Conservation (phyloP, 1,140 invertebrate genomes). For the Plodia interpunctella region DNA sequence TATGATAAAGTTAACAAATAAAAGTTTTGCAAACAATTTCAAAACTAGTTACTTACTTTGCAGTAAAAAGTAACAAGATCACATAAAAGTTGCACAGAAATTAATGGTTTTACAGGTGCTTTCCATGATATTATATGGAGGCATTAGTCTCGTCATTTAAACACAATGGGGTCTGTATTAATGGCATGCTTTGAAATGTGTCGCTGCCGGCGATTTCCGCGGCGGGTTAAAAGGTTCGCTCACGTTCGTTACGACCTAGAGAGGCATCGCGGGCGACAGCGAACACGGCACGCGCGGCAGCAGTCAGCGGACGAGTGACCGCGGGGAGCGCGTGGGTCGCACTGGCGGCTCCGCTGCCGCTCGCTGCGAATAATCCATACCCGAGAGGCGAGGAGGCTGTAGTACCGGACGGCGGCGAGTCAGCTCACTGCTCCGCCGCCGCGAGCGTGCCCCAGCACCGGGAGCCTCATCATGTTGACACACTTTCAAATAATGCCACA, state of each 20-base stretch:
- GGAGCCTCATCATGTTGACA: slow-evolving; percentile 55
- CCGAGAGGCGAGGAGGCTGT: slow-evolving; percentile 63
- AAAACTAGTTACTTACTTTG: slow-evolving; percentile 25
- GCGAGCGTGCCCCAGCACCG: slow-evolving; percentile 27
- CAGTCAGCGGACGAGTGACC: slow-evolving; percentile 42
- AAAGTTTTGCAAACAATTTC: slow-evolving; percentile 16
- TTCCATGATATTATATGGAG: slow-evolving; percentile 46
- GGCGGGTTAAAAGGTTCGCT: slow-evolving; percentile 42
- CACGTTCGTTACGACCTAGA: slow-evolving; percentile 24
- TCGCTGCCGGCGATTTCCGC: slow-evolving; percentile 32
- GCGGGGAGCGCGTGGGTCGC: slow-evolving; percentile 62
- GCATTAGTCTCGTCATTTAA: slow-evolving; percentile 51
- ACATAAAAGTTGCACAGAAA: slow-evolving; percentile 38
- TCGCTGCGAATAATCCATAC: slow-evolving; percentile 69
- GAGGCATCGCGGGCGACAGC: slow-evolving; percentile 24
- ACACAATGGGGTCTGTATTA: slow-evolving; percentile 46
- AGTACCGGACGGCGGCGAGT: slow-evolving; percentile 63
- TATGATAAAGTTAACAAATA: not conserved
- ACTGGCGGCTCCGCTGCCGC: slow-evolving; percentile 54
- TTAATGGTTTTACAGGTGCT: slow-evolving; percentile 51
- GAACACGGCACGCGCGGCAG: not conserved
- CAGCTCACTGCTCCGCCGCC: slow-evolving; percentile 41
- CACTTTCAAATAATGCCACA: slow-evolving; percentile 66
- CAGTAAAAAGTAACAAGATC: slow-evolving; percentile 25
- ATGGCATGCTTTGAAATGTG: slow-evolving; percentile 51